Evolutionary conservation across 92 coral and sea anemone species (phyloP).

Genomic region (Micromussa lordhowensis): DNA sequence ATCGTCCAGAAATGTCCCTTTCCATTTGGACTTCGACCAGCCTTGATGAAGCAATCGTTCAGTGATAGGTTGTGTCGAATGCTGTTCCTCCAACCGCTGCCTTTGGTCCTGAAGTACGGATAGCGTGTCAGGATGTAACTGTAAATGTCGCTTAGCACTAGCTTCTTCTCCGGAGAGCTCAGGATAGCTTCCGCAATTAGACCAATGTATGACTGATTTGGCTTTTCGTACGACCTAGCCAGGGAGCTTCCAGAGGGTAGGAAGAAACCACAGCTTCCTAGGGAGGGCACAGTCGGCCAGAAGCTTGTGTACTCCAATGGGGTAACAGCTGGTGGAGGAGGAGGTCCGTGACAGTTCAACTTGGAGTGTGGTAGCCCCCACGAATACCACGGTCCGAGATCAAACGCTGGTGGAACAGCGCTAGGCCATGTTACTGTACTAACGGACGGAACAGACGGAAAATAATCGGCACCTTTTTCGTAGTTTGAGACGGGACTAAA

Average conservation of each 20-base stretch:
- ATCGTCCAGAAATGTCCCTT: constrained; percentile 98
- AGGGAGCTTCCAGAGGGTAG: constrained; percentile 41
- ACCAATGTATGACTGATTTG: constrained; percentile 92
- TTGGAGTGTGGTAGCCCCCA: constrained; percentile 45
- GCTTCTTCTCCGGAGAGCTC: constrained; percentile 91
- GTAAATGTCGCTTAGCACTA: constrained; percentile 94
- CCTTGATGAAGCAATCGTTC: constrained; percentile 93
- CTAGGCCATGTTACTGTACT: constrained; percentile 46
- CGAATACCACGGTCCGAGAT: constrained; percentile 30
- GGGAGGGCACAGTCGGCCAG: constrained; percentile 47
- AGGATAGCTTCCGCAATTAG: constrained; percentile 95
- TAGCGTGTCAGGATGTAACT: constrained; percentile 85
- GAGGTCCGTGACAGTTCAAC: constrained; percentile 40
- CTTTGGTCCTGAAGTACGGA: constrained; percentile 94
- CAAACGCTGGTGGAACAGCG: constrained; percentile 36
- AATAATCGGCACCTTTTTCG: constrained; percentile 36
- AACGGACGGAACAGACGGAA: constrained; percentile 29
- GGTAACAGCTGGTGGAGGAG: constrained; percentile 31
- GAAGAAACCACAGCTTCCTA: constrained; percentile 50
- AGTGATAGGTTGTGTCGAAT: constrained; percentile 92
- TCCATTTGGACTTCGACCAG: constrained; percentile 97
- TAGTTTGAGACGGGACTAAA: constrained; percentile 51
- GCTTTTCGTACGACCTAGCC: constrained; percentile 80
- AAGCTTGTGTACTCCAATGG: constrained; percentile 44
- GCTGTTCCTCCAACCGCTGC: constrained; percentile 99